Base-by-base conservation (phyloP, 2,113 vertebrate species). In the Procavia capensis region DNA sequence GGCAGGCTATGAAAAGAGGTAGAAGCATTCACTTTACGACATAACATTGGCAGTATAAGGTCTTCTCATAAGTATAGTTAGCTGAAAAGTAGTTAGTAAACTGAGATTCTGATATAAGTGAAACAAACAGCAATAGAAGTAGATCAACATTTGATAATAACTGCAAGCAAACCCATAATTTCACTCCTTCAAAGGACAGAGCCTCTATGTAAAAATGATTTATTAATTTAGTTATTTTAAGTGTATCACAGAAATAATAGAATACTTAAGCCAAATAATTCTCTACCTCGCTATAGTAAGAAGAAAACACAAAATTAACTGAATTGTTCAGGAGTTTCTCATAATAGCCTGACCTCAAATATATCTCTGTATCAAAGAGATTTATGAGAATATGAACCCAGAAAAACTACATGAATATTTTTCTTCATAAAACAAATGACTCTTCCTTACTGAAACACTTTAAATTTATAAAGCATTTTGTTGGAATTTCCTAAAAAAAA, bases 201-300 rank as follows among this genome's bases (percentile, higher is more conserved):
- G 29, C 6, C 25, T 74, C 24, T 88, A 84, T 72, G 41, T 88
- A 70, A 95, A 93, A 82, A 43, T 85, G 22, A 76, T n/a, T 59
- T 87, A 45, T 76, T 61, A 80, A 70, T 39, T 54, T 36, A 79
- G 1, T 91, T 93, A 64, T 79, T 94, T 90, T 94, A 93, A 94
- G 3, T 68, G 31, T 82, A n/a, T 41, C 34, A 88, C 11, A 85
- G 31, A 20, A 89, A 54, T 76, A 72, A 76, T 25, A 89, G n/a
- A 50, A 92, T 93, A n/a, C 41, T 54, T 95, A 92, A 74, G 11
- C 17, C 27, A 94, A 93, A 89, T 96, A 85, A 3, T 61, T 85
- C 59, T 9, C 10, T 36, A 80, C 50, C 2, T 54, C 84, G 20
- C 63, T 80, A 2, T 70, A 91, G 27, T 50, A 78, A 89, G 91